Evolutionary conservation across 2,113 vertebrate genomes (phyloP), one percentile per base, ranked within the genome.

Genomic region (Python bivittatus): DNA sequence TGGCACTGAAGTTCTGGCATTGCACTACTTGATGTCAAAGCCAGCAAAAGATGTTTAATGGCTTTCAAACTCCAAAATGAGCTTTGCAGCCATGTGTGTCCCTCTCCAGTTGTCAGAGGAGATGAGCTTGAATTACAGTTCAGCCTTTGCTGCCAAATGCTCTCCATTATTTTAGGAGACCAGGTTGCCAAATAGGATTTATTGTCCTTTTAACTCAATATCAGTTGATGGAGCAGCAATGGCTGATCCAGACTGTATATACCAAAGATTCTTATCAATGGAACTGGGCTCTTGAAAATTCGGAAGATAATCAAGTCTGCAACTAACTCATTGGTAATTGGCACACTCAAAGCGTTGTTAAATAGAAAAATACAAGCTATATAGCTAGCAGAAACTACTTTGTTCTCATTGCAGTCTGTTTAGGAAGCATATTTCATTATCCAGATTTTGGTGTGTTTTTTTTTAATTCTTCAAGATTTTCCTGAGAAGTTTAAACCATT

Each of bases 251-350:
- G 96, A 94, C 96, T 97, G 58, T 97, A 96, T 42, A 79, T 91
- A 96, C 95, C 93, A 96, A 97, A 96, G 96, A 97, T 98, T 94
- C 97, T 97, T 98, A 98, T 98, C 98, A 98, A 96, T 98, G 97
- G 96, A 97, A 96, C 96, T 92, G 94, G 96, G 94, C 96, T 97
- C 94, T 95, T 96, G 95, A 96, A 98, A 98, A 98, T 98, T 98
- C 97, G 97, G 93, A 93, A 96, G 94, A 97, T 98, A 98, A 98
- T 98, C 97, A 98, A 96, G 97, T 97, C 96, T 96, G 95, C 97
- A 97, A 97, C 98, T 98, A 96, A 97, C 97, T 96, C 96, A 96
- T 92, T 97, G 95, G 95, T 97, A 97, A 92, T 96, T 96, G 95
- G 96, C 97, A 97, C 93, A 89, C 95, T 97, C 90, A 92, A 94